A percentile compares a stretch with the other conserved stretches of the same genome.
Evolutionary conservation across 2,888 invertebrate species (phyloP).

Genomic region (Octonoba sinensis): DNA sequence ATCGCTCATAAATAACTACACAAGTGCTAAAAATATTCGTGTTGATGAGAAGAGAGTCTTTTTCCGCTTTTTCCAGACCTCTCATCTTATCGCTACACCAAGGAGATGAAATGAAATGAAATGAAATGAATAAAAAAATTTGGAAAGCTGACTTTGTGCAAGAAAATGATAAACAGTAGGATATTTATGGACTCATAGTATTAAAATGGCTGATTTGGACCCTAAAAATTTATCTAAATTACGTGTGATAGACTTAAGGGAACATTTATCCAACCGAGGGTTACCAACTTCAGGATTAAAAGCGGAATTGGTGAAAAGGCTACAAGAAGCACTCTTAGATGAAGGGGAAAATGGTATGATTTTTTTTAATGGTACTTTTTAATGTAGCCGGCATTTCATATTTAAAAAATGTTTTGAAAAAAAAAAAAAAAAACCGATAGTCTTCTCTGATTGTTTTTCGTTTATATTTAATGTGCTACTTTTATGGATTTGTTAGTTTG

Average conservation of each 20-base stretch:
- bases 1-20: too few relatives aligned
- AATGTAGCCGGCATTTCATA: not conserved
- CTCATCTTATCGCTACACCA: too few relatives aligned
- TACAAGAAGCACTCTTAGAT: constrained; percentile 50
- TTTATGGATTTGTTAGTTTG: too few relatives aligned
- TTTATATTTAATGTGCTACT: too few relatives aligned
- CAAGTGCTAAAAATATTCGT: too few relatives aligned
- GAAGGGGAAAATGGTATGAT: constrained; percentile 23
- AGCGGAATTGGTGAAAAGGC: constrained; percentile 63
- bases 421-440: not conserved
- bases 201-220: constrained; percentile 56
- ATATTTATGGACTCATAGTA: not conserved
- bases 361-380: not conserved
- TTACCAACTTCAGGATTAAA: constrained; percentile 61
- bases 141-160: too few relatives aligned
- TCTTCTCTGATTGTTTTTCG: not conserved
- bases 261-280: constrained; percentile 41
- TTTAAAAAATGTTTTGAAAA: too few relatives aligned
- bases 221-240: constrained; percentile 37
- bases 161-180: too few relatives aligned
- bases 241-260: constrained; percentile 55
- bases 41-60: too few relatives aligned
- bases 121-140: too few relatives aligned
- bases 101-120: too few relatives aligned
- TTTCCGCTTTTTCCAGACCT: too few relatives aligned